Base-by-base conservation (phyloP, 2,888 invertebrate species). In the Noctua pronuba region DNA sequence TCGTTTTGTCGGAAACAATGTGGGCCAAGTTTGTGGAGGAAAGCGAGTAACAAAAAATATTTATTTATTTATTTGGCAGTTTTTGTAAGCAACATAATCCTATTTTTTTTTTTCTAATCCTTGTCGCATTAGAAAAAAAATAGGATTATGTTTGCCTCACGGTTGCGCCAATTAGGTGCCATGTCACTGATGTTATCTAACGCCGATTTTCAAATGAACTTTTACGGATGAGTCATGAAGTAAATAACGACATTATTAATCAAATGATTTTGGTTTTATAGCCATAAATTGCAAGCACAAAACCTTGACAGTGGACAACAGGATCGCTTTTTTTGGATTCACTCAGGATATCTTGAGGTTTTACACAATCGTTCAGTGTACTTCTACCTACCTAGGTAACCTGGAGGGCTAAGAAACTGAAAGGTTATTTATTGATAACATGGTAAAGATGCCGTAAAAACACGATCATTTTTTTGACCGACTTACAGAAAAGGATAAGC, bases 1-100 rank as follows among this genome's bases (percentile, higher is more conserved):
- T 87, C 86, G 80, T 81, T 86, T 86, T 85, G 87, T 81, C 71
- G 79, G 83, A 80, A 82, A 41, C 41, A 24, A 66, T 75, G 35
- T 76, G 88, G 87, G 41, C 28, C 38, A 87, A 87, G 66, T 28
- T 66, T 76, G 6, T 44, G 75, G 72, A n/a, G 24, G 0, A 1
- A 2, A 41, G 77, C 46, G 76, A 44, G 13, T 28, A 18, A 5
- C 7, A 3, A 41, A 41, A 41, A n/a, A n/a, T n/a, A n/a, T n/a
- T n/a, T n/a, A n/a, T n/a, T 35, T 41, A n/a, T 31, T n/a, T 18
- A 11, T 8, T 28, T 28, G 16, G 16, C 7, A 7, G 58, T 28
- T 18, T 1, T 16, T 58, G 16, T 7, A 28, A 58, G 55, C 55
- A 58, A n/a, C 8, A n/a, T n/a, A n/a, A n/a, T n/a, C n/a, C n/a